A percentile compares a stretch with the other conserved stretches of the same genome.
Evolutionary conservation across 2,113 vertebrate genomes (phyloP).

Genomic region (Amphiprion ocellaris): DNA sequence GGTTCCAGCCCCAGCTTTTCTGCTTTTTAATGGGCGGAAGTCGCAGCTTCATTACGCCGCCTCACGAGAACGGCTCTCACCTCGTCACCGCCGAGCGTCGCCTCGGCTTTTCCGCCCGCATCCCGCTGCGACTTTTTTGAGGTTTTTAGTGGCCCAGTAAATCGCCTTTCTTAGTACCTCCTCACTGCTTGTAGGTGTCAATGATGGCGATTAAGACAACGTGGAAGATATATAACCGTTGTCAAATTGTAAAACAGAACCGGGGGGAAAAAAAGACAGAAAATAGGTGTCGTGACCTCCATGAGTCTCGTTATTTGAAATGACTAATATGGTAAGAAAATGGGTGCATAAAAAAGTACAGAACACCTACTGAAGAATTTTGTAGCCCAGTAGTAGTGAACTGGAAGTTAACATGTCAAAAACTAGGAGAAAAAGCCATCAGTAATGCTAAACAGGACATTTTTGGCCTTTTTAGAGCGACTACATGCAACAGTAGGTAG

Average conservation of each 20-base stretch:
- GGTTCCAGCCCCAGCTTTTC: constrained; percentile 55
- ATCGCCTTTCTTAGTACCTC: constrained; percentile 57
- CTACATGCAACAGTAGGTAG: too few relatives aligned
- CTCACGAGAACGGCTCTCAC: constrained; percentile 62
- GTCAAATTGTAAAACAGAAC: constrained; percentile 12
- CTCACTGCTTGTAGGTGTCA: constrained; percentile 53
- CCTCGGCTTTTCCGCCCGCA: constrained; percentile 15
- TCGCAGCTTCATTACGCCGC: constrained; percentile 67
- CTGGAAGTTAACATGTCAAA: not conserved
- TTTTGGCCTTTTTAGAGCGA: too few relatives aligned
- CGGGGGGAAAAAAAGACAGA: not conserved
- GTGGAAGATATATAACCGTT: constrained; percentile 19
- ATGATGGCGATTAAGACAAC: constrained; percentile 27
- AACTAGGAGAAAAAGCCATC: too few relatives aligned
- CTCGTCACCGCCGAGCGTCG: constrained; percentile 45
- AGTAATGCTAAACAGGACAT: too few relatives aligned
- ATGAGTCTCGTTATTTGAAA: not conserved
- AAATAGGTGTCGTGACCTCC: not conserved
- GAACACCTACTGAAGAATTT: not conserved
- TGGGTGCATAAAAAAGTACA: not conserved
- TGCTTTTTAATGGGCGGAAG: constrained; percentile 80
- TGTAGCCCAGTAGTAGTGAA: not conserved
- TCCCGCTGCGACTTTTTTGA: constrained; percentile 61
- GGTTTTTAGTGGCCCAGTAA: constrained; percentile 69
- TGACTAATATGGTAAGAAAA: not conserved